phyloP scores from a whole-genome alignment of 2,888 invertebrate genomes.

The Polyommatus icarus region DNA sequence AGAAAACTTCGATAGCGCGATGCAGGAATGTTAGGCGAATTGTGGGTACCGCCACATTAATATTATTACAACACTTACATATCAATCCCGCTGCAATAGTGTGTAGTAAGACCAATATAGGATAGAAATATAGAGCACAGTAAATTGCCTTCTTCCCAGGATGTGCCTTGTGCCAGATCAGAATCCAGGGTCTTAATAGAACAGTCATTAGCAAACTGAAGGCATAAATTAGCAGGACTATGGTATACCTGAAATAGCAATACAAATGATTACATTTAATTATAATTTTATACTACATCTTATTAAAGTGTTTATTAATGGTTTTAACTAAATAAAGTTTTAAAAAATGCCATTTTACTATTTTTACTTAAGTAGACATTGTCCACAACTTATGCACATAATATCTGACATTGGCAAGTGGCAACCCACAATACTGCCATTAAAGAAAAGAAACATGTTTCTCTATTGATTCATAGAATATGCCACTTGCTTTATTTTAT shows the following conservation, averaged over 20 bases:
- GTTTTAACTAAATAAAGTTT: not conserved
- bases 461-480: too few relatives aligned
- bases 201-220: conserved; percentile 90
- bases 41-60: too few relatives aligned
- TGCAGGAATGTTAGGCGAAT: too few relatives aligned
- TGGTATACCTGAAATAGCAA: conserved; percentile 88
- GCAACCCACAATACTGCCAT: too few relatives aligned
- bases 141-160: conserved; percentile 91
- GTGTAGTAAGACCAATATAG: conserved; percentile 91
- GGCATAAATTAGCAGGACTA: conserved; percentile 94
- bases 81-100: conserved; percentile 94
- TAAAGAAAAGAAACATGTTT: too few relatives aligned
- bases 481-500: too few relatives aligned
- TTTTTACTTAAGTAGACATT: too few relatives aligned
- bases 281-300: too few relatives aligned
- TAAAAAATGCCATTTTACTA: not conserved
- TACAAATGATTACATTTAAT: not conserved
- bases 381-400: too few relatives aligned
- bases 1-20: too few relatives aligned
- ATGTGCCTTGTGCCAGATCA: conserved; percentile 83
- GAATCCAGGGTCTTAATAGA: conserved; percentile 87
- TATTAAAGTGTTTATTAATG: too few relatives aligned
- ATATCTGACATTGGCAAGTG: too few relatives aligned
- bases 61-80: conserved; percentile 81
- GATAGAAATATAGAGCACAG: conserved; percentile 96